Conservation (phyloP, 2,797 vertebrate genomes). For the Avahi laniger region DNA sequence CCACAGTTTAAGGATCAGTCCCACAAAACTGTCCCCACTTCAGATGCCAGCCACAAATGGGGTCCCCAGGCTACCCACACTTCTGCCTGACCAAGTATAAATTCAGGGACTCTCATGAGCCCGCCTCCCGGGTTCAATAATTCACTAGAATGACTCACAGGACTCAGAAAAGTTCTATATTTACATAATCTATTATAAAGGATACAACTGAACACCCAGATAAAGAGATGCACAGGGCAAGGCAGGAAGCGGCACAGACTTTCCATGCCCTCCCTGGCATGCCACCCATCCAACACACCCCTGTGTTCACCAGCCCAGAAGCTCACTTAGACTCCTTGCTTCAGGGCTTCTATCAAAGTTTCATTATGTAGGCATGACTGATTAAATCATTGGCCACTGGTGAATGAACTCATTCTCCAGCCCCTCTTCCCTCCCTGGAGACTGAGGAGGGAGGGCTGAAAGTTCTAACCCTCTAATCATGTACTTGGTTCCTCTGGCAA, state of each 20-base stretch:
- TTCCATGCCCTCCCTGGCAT: no score
- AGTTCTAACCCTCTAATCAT: background rate
- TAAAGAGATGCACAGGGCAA: background rate
- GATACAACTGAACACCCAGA: background rate
- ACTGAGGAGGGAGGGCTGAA: background rate
- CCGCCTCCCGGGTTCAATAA: background rate
- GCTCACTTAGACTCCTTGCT: background rate
- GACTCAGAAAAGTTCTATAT: background rate
- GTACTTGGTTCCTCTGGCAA: background rate
- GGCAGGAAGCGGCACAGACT: rapidly evolving
- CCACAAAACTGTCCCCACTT: background rate
- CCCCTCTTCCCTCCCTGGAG: background rate
- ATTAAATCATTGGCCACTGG: background rate
- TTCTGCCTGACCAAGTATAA: background rate
- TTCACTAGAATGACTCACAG: background rate
- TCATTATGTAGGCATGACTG: background rate
- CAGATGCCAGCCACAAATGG: background rate
- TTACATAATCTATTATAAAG: background rate
- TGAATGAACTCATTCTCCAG: background rate
- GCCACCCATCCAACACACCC: no score
- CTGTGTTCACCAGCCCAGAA: background rate
- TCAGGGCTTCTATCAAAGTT: background rate
- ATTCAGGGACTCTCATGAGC: background rate
- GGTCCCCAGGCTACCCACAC: no score
- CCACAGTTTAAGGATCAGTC: background rate